phyloP scores from a whole-genome alignment of 2,113 vertebrate species.

The Solea solea region DNA sequence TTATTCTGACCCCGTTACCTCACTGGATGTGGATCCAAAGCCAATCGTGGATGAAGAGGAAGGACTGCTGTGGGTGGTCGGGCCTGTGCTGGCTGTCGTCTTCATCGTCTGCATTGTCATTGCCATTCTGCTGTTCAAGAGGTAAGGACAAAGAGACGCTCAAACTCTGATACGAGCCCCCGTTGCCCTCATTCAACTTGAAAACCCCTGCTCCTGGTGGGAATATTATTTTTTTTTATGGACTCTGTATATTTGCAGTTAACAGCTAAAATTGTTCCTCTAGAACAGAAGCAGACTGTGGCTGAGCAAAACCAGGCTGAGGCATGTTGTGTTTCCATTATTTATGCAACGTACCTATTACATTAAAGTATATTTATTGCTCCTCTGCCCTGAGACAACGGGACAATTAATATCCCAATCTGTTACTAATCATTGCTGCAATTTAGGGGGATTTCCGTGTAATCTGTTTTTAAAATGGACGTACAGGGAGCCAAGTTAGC shows the following conservation, averaged over 20 bases:
- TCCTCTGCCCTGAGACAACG: background rate
- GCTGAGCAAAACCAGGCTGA: background rate
- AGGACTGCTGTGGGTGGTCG: slow-evolving; percentile 98
- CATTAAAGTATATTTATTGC: slow-evolving; percentile 19
- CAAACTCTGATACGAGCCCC: background rate
- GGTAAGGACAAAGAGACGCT: slow-evolving; percentile 79
- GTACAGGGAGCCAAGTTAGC: background rate
- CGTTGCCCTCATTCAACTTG: background rate
- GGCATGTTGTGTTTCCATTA: slow-evolving; percentile 8
- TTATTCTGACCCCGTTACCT: slow-evolving; percentile 95
- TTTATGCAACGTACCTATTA: slow-evolving; percentile 1
- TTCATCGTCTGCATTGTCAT: slow-evolving; percentile 99
- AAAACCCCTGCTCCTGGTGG: background rate
- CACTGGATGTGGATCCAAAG: slow-evolving; percentile 94
- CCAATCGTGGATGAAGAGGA: slow-evolving; percentile 98
- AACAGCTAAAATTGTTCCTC: background rate
- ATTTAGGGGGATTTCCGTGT: background rate
- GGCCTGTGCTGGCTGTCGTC: slow-evolving; percentile 96
- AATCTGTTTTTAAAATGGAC: slow-evolving; percentile 2
- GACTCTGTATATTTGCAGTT: too few relatives aligned
- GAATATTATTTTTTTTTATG: too few relatives aligned
- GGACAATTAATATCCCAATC: slow-evolving; percentile 1
- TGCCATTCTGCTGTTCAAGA: slow-evolving; percentile 98
- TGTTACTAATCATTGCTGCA: background rate
- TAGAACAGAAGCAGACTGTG: background rate